Percentiles rank a stretch among this genome's conserved stretches.
phyloP scores from a whole-genome alignment of 2,888 invertebrate species.

The Alcis repandata region DNA sequence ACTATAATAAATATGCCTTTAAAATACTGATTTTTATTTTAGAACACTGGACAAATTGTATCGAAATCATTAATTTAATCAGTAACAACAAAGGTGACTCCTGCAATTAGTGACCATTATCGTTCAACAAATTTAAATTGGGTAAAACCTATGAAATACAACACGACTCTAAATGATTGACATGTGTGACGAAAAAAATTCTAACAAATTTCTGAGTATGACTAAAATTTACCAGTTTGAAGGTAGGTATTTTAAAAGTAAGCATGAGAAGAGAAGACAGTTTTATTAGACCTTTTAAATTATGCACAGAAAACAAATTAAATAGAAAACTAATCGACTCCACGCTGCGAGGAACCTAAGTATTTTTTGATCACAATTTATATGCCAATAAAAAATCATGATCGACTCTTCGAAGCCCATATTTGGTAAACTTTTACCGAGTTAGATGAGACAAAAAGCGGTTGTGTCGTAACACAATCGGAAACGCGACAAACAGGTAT shows the following conservation, averaged over 20 bases:
- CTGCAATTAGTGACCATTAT: slow-evolving; percentile 44
- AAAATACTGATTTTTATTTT: not conserved
- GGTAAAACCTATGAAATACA: slow-evolving; percentile 1
- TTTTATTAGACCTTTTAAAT: slow-evolving; percentile 7
- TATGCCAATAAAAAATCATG: slow-evolving; percentile 15
- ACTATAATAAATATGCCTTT: not conserved
- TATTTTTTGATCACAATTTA: slow-evolving; percentile 5
- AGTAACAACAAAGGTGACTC: slow-evolving; percentile 45
- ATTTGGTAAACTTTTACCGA: slow-evolving; percentile 31
- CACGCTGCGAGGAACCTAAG: slow-evolving; percentile 12
- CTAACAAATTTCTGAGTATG: not conserved
- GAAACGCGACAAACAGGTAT: slow-evolving; percentile 46
- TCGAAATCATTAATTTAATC: slow-evolving; percentile 24
- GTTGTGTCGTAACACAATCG: slow-evolving; percentile 26
- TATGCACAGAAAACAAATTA: slow-evolving; percentile 11
- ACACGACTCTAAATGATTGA: not conserved
- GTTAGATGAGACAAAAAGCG: slow-evolving; percentile 20
- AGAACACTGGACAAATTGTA: not conserved
- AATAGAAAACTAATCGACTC: slow-evolving; percentile 17
- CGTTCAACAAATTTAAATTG: slow-evolving; percentile 24
- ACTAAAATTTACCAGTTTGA: slow-evolving; percentile 2
- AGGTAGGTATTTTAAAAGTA: not conserved
- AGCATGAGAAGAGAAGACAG: slow-evolving; percentile 5
- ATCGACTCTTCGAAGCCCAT: slow-evolving; percentile 18
- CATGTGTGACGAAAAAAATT: not conserved